Evolutionary conservation across 2,113 vertebrate species (phyloP), one percentile per base, ranked within the genome.

Genomic region (Vidua chalybeata): DNA sequence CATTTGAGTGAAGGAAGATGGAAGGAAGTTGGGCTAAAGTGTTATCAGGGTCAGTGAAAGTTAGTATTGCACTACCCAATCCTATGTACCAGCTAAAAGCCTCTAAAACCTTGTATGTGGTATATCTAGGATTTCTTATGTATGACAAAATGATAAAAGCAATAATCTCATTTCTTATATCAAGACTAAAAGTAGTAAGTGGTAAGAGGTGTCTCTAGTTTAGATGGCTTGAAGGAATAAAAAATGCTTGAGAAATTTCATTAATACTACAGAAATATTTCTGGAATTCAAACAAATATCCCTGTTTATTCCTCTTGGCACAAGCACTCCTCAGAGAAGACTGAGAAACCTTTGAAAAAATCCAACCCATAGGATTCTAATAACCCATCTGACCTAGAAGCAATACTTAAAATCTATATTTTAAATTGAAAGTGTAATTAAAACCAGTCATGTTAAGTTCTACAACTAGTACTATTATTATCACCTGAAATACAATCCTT

Each of bases 221-320:
- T 41, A 77, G 13, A 66, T 26, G 28, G 23, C 28, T 61, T 63
- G 43, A 73, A 92, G 46, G 45, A 95, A 51, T 45, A 83, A 85
- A 73, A 82, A 87, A 45, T 27, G 37, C 26, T 48, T 33, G 7
- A 76, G 27, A 89, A 91, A 87, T 90, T 72, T 85, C 30, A 77
- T 82, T 66, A 87, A 80, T 48, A 37, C 41, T 94, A 52, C 51
- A 84, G 17, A 93, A 82, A 59, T 74, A 89, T 89, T 93, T 93
- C 48, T 85, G 77, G 64, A 76, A 94, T 96, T 95, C 61, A 91
- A 84, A 52, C 24, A 89, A 89, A 64, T 72, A 87, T 76, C 37
- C 39, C 52, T 93, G 37, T 87, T 93, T 91, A 94, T 89, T 94
- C 51, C 26, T 78, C 37, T 89, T 91, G 84, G 59, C 39, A 75